Conservation (phyloP, 2,113 vertebrate genomes). For the Trachemys scripta region DNA sequence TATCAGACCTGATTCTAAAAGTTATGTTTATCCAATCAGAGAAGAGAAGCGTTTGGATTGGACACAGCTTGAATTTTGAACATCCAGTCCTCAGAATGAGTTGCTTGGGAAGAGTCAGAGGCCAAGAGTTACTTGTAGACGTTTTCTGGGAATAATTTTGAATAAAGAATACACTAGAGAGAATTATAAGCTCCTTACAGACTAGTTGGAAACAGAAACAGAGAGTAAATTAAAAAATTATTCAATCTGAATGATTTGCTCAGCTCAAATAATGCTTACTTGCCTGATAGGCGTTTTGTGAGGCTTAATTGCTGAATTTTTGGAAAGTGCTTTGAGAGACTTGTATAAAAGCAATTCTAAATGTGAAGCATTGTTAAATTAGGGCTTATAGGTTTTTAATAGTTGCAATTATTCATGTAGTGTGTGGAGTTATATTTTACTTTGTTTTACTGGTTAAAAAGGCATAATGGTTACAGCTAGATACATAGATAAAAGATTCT, state of each 20-base stretch:
- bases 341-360: neutral
- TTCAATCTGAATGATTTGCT: constrained; percentile 33
- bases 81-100: neutral
- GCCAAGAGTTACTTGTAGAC: constrained; percentile 27
- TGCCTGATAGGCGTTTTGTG: constrained; percentile 2
- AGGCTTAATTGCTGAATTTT: neutral
- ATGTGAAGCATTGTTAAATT: fast-evolving
- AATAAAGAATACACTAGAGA: constrained; percentile 28
- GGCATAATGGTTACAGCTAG: neutral
- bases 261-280: constrained; percentile 24
- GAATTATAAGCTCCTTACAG: constrained; percentile 31
- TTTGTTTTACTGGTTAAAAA: neutral
- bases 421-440: neutral
- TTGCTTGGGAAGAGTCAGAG: neutral
- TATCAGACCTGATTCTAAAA: neutral
- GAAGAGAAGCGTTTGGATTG: constrained; percentile 5
- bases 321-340: constrained; percentile 11
- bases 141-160: constrained; percentile 30
- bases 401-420: neutral
- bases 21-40: neutral
- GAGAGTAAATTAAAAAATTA: constrained; percentile 38
- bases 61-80: constrained; percentile 18
- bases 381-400: neutral
- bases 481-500: neutral
- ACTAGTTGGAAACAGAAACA: constrained; percentile 60